A percentile compares a stretch with the other conserved stretches of the same genome.
Evolutionary conservation across 2,797 vertebrate species (phyloP).

Genomic region (Perodicticus potto): DNA sequence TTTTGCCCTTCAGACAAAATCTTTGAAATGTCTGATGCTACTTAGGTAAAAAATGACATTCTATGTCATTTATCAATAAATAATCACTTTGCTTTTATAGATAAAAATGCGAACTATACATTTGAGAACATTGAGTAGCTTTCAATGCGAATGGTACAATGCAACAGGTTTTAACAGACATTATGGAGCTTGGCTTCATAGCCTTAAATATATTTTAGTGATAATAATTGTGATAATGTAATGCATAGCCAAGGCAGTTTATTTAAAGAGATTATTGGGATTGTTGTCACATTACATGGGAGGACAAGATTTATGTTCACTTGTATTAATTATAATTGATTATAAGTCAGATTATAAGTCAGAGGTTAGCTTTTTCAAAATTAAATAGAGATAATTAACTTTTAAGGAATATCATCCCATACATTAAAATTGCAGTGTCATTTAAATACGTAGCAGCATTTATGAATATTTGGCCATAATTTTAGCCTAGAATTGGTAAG

Average conservation of each 20-base stretch:
- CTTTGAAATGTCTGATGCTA: constrained; percentile 72
- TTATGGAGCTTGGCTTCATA: not conserved
- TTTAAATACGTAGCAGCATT: not conserved
- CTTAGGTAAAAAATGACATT: constrained; percentile 70
- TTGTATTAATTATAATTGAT: not conserved
- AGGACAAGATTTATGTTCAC: constrained; percentile 8
- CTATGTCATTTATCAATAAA: constrained; percentile 78
- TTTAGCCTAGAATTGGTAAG: not conserved
- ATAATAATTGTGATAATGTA: not conserved
- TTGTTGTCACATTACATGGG: constrained; percentile 6
- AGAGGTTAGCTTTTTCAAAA: not conserved
- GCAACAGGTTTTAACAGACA: constrained; percentile 78
- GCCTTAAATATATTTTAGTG: constrained; percentile 48
- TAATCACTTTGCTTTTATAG: constrained; percentile 75
- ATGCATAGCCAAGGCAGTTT: not conserved
- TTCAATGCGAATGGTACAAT: constrained; percentile 61
- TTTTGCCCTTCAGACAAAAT: constrained; percentile 73
- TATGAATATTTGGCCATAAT: constrained; percentile 34
- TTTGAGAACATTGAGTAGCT: constrained; percentile 52
- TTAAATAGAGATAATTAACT: not conserved
- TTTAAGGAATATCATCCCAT: not conserved
- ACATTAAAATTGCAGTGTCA: not conserved
- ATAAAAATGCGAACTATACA: constrained; percentile 55
- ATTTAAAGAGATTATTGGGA: constrained; percentile 17
- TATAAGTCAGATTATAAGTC: not conserved